Percentiles rank a stretch among this genome's conserved stretches.
Conservation (phyloP, 2,113 vertebrate genomes). For the Chloropsis cyanopogon region DNA sequence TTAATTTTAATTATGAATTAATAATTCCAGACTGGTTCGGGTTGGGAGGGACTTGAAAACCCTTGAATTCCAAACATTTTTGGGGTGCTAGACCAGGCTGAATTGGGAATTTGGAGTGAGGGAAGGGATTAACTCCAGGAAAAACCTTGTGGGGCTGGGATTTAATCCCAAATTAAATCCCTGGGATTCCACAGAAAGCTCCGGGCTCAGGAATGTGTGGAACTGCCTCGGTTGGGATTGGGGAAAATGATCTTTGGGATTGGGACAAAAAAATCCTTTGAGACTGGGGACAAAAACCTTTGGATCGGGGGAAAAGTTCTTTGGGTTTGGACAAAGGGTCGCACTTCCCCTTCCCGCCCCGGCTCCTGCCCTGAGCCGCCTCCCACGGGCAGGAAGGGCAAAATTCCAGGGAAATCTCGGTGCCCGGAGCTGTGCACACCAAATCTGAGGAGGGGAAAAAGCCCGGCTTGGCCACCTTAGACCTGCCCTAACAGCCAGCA, state of each 20-base stretch:
- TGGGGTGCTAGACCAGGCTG: too few relatives aligned
- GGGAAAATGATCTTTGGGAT: background rate
- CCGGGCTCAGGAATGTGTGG: background rate
- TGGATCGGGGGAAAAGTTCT: background rate
- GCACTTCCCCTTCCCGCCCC: background rate
- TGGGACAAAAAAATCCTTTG: background rate
- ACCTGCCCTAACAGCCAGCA: background rate
- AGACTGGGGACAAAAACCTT: background rate
- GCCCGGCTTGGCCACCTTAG: rapidly evolving
- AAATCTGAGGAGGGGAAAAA: background rate
- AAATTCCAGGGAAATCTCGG: background rate
- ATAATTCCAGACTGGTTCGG: background rate
- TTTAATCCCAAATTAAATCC: background rate
- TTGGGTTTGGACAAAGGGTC: background rate
- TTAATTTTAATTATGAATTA: background rate
- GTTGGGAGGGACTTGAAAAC: background rate
- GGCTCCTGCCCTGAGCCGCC: background rate
- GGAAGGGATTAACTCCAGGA: background rate
- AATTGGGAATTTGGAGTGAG: background rate
- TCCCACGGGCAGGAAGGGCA: background rate
- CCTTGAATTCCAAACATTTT: background rate
- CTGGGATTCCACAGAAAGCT: background rate
- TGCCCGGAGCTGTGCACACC: rapidly evolving
- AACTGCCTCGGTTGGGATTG: background rate
- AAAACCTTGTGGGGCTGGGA: background rate